Conservation (phyloP, 2,888 invertebrate genomes). For the Acrobasis consociella region DNA sequence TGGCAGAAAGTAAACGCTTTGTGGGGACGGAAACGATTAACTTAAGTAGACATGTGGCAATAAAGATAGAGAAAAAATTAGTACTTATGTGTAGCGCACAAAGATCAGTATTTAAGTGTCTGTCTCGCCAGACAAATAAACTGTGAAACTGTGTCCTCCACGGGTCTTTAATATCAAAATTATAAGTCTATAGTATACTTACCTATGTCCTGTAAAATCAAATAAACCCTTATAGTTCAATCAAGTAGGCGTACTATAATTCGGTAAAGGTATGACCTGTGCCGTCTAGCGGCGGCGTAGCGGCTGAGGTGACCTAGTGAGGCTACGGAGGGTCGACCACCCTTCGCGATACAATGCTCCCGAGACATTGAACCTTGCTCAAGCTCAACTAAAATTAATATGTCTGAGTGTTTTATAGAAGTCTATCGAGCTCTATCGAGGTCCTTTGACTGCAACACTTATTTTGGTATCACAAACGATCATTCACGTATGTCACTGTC, state of each 20-base stretch:
- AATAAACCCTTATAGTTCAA: not conserved
- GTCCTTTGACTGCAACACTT: not conserved
- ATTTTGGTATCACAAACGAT: no score
- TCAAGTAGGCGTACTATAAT: not conserved
- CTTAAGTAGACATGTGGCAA: no score
- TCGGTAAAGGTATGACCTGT: conserved; percentile 1
- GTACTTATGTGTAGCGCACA: no score
- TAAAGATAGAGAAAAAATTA: no score
- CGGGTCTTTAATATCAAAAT: no score
- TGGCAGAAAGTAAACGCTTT: no score
- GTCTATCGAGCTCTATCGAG: not conserved
- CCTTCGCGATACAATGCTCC: conserved; percentile 1
- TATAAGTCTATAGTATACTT: not conserved
- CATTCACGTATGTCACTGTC: no score
- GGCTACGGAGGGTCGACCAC: not conserved
- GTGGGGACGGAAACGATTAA: no score
- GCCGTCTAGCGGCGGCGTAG: not conserved
- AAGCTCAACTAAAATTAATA: not conserved
- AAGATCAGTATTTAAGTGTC: no score
- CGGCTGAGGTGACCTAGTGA: conserved; percentile 15
- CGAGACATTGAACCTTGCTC: not conserved
- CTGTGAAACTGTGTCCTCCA: no score
- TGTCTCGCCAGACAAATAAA: no score
- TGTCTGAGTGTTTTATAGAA: not conserved
- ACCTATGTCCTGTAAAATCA: not conserved